Conservation (phyloP, 2,888 invertebrate genomes). For the Caradrina kadenii region DNA sequence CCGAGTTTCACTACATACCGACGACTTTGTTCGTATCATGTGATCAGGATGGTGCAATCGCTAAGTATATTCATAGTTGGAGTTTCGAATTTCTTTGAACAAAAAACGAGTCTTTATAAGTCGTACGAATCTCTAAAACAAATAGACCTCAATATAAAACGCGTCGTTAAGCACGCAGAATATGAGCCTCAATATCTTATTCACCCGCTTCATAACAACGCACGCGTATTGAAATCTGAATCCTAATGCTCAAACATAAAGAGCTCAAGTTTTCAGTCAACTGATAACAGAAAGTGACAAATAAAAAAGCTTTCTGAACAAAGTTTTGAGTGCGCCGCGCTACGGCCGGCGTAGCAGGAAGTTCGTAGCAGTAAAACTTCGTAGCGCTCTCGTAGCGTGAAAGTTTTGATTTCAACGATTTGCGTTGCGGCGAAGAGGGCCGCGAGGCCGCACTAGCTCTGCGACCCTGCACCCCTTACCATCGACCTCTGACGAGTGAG, state of each 20-base stretch:
- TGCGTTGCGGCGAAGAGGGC: slow-evolving; percentile 89
- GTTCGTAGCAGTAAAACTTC: slow-evolving; percentile 91
- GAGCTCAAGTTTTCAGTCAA: slow-evolving; percentile 80
- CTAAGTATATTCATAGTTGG: slow-evolving; percentile 2
- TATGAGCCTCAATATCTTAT: slow-evolving; percentile 48
- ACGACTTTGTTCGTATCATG: slow-evolving; percentile 31
- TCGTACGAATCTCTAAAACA: not conserved
- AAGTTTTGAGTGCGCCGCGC: slow-evolving; percentile 89
- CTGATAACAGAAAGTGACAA: slow-evolving; percentile 89
- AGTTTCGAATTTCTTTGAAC: slow-evolving; percentile 21
- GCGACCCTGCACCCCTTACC: slow-evolving; percentile 81
- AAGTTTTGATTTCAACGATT: slow-evolving; percentile 91
- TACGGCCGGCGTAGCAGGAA: slow-evolving; percentile 89
- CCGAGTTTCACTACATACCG: slow-evolving; percentile 54
- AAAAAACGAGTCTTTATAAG: not conserved
- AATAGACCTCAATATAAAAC: slow-evolving; percentile 20
- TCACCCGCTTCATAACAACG: slow-evolving; percentile 66
- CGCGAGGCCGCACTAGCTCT: slow-evolving; percentile 86
- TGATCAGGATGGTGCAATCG: slow-evolving; percentile 53
- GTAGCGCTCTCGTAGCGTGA: slow-evolving; percentile 90
- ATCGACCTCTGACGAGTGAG: slow-evolving; percentile 35
- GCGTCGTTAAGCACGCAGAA: slow-evolving; percentile 31
- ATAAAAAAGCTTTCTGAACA: slow-evolving; percentile 89
- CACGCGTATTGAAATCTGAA: slow-evolving; percentile 68
- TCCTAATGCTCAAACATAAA: slow-evolving; percentile 72